Conservation (phyloP, 2,888 invertebrate genomes). For the Scaptomyza flava region DNA sequence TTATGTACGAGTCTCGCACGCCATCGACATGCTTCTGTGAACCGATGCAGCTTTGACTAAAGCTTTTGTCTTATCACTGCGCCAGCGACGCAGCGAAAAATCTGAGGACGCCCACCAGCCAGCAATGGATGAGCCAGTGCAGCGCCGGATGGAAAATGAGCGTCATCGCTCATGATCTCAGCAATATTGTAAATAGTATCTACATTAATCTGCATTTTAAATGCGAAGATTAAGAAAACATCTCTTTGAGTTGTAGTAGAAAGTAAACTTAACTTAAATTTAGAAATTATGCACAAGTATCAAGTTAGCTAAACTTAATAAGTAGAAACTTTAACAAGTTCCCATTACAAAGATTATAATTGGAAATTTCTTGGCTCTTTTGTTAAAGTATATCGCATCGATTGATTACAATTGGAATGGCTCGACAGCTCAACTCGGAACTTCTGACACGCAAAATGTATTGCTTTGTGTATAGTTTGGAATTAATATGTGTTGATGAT, state of each 20-base stretch:
- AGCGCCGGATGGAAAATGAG: conserved; percentile 14
- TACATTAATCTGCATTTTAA: conserved; percentile 15
- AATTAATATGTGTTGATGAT: conserved; percentile 30
- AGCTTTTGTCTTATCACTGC: conserved; percentile 15
- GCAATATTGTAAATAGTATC: neutral
- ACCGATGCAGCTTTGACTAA: conserved; percentile 2
- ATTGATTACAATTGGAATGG: neutral
- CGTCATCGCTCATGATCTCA: conserved; percentile 18
- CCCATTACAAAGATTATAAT: neutral
- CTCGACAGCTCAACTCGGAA: neutral
- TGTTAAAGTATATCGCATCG: neutral
- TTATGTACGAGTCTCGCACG: conserved; percentile 41
- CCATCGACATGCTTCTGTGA: conserved; percentile 48
- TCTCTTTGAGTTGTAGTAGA: no score
- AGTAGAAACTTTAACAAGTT: no score
- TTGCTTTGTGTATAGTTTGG: neutral
- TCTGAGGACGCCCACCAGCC: conserved; percentile 48
- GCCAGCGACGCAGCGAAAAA: conserved; percentile 1
- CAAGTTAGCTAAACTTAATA: no score
- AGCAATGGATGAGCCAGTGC: conserved; percentile 18
- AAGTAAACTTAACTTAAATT: no score
- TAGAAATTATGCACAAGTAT: no score
- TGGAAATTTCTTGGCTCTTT: neutral
- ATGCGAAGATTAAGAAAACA: neutral
- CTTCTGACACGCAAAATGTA: neutral